phyloP scores from a whole-genome alignment of 2,888 invertebrate genomes.

The Ichneumoninae sp. region DNA sequence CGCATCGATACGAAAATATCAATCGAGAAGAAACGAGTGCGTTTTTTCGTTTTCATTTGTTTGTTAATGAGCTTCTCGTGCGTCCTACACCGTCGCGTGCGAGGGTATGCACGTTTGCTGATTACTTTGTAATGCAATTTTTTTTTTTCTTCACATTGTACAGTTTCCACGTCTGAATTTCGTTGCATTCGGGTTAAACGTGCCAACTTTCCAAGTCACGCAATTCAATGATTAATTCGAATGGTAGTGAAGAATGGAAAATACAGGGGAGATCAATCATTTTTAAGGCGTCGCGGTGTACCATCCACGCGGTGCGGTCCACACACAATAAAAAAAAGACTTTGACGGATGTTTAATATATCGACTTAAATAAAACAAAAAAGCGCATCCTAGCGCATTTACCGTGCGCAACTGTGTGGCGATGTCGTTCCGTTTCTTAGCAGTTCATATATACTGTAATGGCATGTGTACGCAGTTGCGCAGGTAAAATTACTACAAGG shows the following conservation, averaged over 20 bases:
- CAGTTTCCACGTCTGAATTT: not conserved
- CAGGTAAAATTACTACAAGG: slow-evolving; percentile 11
- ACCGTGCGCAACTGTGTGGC: too few species aligned
- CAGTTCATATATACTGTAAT: not conserved
- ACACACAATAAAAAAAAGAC: too few species aligned
- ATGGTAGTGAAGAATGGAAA: not conserved
- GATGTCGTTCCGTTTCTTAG: too few species aligned
- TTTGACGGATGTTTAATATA: too few species aligned
- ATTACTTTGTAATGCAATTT: slow-evolving; percentile 19
- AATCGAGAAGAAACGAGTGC: slow-evolving; percentile 50
- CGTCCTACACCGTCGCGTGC: slow-evolving; percentile 18
- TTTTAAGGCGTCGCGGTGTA: too few species aligned
- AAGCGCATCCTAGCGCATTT: too few species aligned
- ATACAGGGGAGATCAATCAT: not conserved
- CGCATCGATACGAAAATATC: slow-evolving; percentile 53
- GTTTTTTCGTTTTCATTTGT: slow-evolving; percentile 16
- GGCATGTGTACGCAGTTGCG: not conserved
- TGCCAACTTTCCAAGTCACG: not conserved
- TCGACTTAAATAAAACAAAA: too few species aligned
- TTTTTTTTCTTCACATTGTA: not conserved
- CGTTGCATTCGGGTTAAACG: slow-evolving; percentile 1
- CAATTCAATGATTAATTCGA: not conserved
- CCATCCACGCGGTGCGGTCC: too few species aligned
- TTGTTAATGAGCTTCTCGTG: slow-evolving; percentile 30
- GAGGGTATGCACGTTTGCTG: slow-evolving; percentile 15